phyloP scores from a whole-genome alignment of 2,113 vertebrate species.

The Eidolon helvum region DNA sequence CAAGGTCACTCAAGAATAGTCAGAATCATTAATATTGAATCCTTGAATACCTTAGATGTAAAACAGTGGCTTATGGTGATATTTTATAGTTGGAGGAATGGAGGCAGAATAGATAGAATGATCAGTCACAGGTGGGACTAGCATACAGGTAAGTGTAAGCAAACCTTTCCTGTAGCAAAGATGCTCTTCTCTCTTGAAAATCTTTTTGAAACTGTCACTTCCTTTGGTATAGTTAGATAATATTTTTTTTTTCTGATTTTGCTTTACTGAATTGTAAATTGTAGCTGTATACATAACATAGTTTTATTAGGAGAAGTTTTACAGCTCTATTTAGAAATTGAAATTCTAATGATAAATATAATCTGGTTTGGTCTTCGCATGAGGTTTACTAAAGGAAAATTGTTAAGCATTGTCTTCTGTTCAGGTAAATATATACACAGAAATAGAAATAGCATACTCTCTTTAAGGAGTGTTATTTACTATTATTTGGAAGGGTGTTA shows the following conservation, averaged over 20 bases:
- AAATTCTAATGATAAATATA: neutral
- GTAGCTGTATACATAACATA: neutral
- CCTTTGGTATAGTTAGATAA: neutral
- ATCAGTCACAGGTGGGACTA: neutral
- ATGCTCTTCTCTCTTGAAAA: neutral
- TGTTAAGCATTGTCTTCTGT: neutral
- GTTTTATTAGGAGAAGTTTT: constrained; percentile 13
- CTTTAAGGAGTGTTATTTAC: neutral
- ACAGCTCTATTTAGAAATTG: neutral
- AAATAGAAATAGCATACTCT: neutral
- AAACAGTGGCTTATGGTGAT: neutral
- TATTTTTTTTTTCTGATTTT: neutral
- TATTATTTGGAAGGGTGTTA: constrained; percentile 18
- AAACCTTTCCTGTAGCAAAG: neutral
- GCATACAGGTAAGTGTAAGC: neutral
- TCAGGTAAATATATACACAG: neutral
- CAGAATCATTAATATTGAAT: neutral
- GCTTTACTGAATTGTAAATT: neutral
- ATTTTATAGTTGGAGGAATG: constrained; percentile 34
- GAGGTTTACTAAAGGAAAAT: neutral
- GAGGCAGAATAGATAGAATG: neutral
- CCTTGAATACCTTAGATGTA: neutral
- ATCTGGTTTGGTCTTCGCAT: neutral
- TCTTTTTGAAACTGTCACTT: neutral
- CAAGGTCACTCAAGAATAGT: constrained; percentile 25